Percentiles rank a stretch among this genome's conserved stretches.
These are phyloP conservation scores for Sebastes minor DNA, from an alignment of 2,797 vertebrate genomes.

Conservation along the genomic window DNA sequence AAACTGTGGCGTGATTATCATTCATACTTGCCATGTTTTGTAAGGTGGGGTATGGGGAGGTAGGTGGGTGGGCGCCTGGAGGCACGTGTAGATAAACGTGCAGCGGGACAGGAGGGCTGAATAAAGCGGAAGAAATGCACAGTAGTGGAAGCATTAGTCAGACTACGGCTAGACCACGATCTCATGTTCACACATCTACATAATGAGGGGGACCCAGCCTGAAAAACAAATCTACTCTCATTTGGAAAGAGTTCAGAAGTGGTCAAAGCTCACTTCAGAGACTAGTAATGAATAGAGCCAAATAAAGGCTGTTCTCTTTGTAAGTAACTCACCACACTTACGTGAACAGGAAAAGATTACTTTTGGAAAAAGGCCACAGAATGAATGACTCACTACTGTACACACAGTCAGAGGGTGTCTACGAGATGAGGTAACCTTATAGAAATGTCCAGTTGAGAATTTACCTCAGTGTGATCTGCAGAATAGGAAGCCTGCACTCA, in stretches of 20 bases:
- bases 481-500: neutral
- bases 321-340: neutral
- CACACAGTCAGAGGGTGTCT: neutral
- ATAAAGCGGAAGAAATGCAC: slow-evolving; percentile 65
- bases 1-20: slow-evolving; percentile 45
- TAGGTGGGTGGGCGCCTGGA: neutral
- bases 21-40: slow-evolving; percentile 34
- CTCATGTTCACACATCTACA: slow-evolving; percentile 61
- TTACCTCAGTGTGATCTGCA: slow-evolving; percentile 16
- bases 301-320: slow-evolving; percentile 14
- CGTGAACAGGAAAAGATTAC: neutral
- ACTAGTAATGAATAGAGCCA: neutral
- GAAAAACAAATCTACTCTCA: slow-evolving; percentile 56
- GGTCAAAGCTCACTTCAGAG: slow-evolving; percentile 30
- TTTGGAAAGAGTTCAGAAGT: slow-evolving; percentile 53
- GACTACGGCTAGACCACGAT: slow-evolving; percentile 52
- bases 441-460: slow-evolving; percentile 11
- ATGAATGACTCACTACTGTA: slow-evolving; percentile 14
- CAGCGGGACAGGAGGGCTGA: slow-evolving; percentile 46
- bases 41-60: neutral
- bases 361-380: neutral
- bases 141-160: slow-evolving; percentile 71
- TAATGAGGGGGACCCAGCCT: slow-evolving; percentile 37
- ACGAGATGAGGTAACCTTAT: slow-evolving; percentile 12
- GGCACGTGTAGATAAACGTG: slow-evolving; percentile 74